Evolutionary conservation across 2,113 vertebrate species (phyloP), one percentile per base, ranked within the genome.

Genomic region (Pluvialis apricaria): DNA sequence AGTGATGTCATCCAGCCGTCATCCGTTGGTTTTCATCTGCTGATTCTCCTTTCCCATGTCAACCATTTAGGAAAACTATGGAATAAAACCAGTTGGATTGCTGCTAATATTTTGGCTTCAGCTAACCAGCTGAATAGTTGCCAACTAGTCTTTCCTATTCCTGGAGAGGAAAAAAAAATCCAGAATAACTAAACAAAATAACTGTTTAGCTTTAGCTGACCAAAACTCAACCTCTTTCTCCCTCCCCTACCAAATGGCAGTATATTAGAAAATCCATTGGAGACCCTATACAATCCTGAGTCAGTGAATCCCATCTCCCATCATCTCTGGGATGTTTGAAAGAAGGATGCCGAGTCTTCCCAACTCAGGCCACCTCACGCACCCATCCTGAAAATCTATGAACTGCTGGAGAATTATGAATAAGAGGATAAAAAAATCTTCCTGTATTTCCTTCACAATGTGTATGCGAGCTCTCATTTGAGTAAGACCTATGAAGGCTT

Each of bases 1-100:
- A 79, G 20, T 91, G 95, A 94, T 91, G 77, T 95, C 92, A 94
- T 44, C 36, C 44, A 83, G 69, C 18, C 55, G 0, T 79, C 49
- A 57, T 71, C 72, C 38, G 0, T 49, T 76, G 57, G 49, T 79
- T 94, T 94, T 93, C 31, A 32, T 84, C 69, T 92, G 83, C 91
- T 95, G 40, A 58, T 91, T 64, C 57, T 66, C 36, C n/a, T 94
- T 89, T 94, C 88, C 73, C 94, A n/a, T 62, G 91, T 96, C 92
- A 92, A 13, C 83, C 44, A 57, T 57, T 49, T 87, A 72, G 65
- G 47, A 94, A 87, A 95, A 84, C 52, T 70, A 17, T 72, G 52
- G 58, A 89, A 91, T 45, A 92, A 78, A 91, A 76, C 1, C 49
- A 5, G 22, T 92, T 89, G 36, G 82, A 72, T 49, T 19, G 3